phyloP scores from a whole-genome alignment of 2,797 vertebrate genomes.

The Lepilemur septentrionalis region DNA sequence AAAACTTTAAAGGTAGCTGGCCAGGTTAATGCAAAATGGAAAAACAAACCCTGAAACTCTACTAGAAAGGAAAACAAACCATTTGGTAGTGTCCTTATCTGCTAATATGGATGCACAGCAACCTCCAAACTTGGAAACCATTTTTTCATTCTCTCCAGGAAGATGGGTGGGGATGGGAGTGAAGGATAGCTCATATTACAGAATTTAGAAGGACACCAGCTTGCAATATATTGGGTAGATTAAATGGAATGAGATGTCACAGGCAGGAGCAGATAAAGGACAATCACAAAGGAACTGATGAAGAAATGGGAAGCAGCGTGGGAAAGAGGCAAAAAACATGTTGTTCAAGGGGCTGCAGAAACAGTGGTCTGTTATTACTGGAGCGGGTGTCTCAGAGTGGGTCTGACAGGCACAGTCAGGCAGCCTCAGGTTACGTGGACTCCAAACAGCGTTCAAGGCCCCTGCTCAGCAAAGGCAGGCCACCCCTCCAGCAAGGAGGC shows the following conservation, averaged over 20 bases:
- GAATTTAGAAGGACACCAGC: neutral
- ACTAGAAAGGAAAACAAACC: neutral
- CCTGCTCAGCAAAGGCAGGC: neutral
- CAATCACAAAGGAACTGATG: neutral
- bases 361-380: neutral
- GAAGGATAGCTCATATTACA: neutral
- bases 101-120: neutral
- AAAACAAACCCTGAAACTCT: constrained; percentile 2
- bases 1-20: neutral
- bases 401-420: neutral
- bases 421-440: neutral
- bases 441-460: neutral
- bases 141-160: neutral
- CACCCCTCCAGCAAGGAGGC: neutral
- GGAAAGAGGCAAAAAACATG: neutral
- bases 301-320: neutral
- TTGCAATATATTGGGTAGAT: neutral
- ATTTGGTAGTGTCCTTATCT: neutral
- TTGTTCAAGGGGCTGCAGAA: neutral
- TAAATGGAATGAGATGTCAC: neutral
- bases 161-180: accelerated
- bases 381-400: neutral
- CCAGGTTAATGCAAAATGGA: neutral
- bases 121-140: neutral
- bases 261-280: neutral